Base-by-base conservation (phyloP, 2,888 invertebrate species). In the Tetropium fuscum region DNA sequence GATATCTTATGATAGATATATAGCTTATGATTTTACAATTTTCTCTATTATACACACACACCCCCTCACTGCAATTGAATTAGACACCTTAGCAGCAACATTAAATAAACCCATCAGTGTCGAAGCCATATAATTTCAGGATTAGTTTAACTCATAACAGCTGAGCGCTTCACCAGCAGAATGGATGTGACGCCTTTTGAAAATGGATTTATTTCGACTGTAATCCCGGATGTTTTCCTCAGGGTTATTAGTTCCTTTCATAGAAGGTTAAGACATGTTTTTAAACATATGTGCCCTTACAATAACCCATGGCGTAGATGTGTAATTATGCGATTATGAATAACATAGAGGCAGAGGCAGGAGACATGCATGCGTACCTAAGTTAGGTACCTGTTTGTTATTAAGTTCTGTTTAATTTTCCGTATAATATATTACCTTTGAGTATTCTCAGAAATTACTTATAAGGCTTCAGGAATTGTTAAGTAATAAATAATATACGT, bases 191-290 rank as follows among this genome's bases (percentile, higher is more conserved):
- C 68, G 67, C 71, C 70, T 63, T 66, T 72, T 72, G 63, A 70
- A 38, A 51, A 60, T 58, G 61, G 69, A 63, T 62, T 72, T 66
- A 66, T 69, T 69, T 57, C 60, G 68, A 69, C 64, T 69, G 59
- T 72, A 70, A 72, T 72, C 71, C 74, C 70, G 72, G 74, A 74
- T 72, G 70, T 73, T 73, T 74, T 70, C 60, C 67, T 66, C 58
- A 56, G 56, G 62, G 64, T 67, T 69, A 71, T 70, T 74, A 70
- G 69, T 60, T 64, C 68, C 66, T 71, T 69, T 69, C 67, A 60
- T 53, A 53, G 53, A 63, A 64, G 57, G 60, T 65, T 64, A 70
- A 69, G 69, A 71, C 63, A 68, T 72, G 70, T 72, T 72, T 71
- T 69, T 64, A 66, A 67, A 71, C 70, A 72, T 59, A 58, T 66